Base-by-base conservation (phyloP, 2,113 vertebrate species). In the Varanus komodoensis region DNA sequence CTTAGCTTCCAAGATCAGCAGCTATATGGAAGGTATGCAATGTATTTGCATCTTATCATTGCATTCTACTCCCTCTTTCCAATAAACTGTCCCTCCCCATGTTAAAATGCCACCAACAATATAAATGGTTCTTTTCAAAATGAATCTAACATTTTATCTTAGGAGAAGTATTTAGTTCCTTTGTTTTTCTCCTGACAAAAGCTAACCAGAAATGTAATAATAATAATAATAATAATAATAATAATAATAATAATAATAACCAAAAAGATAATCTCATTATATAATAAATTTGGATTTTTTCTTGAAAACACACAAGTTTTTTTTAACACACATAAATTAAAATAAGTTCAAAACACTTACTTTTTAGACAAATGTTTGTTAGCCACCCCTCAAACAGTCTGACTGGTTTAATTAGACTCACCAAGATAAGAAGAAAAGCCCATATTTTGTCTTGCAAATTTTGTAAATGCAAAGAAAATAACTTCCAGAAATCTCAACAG, bases 381-480 rank as follows among this genome's bases (percentile, higher is more conserved):
- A 69, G 54, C 38, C 48, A 92, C 68, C 44, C 0, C 0, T 81
- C 54, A 89, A 86, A 54, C 0, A 2, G 87, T 29, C 34, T 80
- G 5, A 73, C 77, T 83, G 87, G 9, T 69, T 69, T 71, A 21
- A 29, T n/a, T 38, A 34, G 3, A 32, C 64, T 91, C 6, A 32
- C 48, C 27, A 8, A 80, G 78, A 27, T 50, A 9, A 11, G 44
- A 50, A 3, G 19, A 79, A 11, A 44, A 44, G 38, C 3, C 8
- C 54, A 3, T 61, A 82, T 50, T 69, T 29, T 88, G 32, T 17
- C 87, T 57, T 48, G 77, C 25, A 29, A 91, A 89, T 9, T 85
- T 89, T 54, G 86, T 38, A 74, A 90, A 87, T 34, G 11, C 1
- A 89, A 86, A 25, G 84, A 15, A 83, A 90, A 12, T 75, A n/a